These are phyloP conservation scores for Cephus pygmeus DNA, from an alignment of 2,888 invertebrate genomes.

Conservation along the genomic window DNA sequence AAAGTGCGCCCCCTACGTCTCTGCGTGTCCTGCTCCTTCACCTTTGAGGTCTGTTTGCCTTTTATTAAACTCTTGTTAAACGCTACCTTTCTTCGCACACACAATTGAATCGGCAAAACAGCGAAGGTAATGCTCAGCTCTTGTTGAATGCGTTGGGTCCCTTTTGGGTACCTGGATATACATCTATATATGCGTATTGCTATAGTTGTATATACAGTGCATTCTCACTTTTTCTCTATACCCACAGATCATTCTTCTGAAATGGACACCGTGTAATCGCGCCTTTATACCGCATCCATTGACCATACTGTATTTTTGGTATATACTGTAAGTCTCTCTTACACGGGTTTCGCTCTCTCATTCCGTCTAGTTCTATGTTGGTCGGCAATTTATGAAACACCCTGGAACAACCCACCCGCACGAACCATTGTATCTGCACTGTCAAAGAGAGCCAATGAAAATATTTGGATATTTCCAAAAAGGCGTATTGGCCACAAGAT, in stretches of 20 bases:
- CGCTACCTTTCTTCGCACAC: slow-evolving; percentile 61
- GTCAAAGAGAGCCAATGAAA: slow-evolving; percentile 41
- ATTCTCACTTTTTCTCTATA: background rate
- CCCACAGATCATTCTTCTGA: slow-evolving; percentile 35
- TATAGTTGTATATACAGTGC: background rate
- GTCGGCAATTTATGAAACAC: slow-evolving; percentile 6
- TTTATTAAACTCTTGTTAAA: slow-evolving; percentile 66
- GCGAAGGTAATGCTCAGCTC: slow-evolving; percentile 57
- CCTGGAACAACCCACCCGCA: slow-evolving; percentile 1
- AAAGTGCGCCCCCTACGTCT: slow-evolving; percentile 2
- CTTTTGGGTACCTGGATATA: background rate
- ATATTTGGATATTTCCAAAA: slow-evolving; percentile 52
- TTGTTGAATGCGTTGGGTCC: background rate
- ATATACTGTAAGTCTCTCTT: background rate
- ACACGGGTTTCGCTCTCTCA: background rate
- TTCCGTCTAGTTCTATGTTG: background rate
- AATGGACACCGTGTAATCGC: slow-evolving; percentile 63
- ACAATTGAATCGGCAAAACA: slow-evolving; percentile 66
- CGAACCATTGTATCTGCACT: background rate
- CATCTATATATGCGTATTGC: background rate
- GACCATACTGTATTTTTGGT: slow-evolving; percentile 14
- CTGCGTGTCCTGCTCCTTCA: slow-evolving; percentile 3
- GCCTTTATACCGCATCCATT: slow-evolving; percentile 46
- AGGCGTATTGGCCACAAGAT: slow-evolving; percentile 16
- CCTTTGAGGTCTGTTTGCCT: slow-evolving; percentile 57